Percentiles rank a stretch among this genome's conserved stretches.
Conservation (phyloP, 92 coral and sea anemone genomes). For the Blastomussa wellsi region DNA sequence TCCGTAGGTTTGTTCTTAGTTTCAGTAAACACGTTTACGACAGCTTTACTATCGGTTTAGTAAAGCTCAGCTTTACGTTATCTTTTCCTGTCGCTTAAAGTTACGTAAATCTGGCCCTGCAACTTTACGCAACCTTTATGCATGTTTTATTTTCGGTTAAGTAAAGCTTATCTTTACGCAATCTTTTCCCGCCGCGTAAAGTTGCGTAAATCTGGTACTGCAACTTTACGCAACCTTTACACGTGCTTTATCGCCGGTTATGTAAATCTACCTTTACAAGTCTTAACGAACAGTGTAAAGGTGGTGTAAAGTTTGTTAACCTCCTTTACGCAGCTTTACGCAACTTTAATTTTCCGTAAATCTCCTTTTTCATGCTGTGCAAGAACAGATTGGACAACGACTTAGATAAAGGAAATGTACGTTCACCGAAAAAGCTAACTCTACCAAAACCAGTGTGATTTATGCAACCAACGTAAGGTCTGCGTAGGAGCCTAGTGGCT, state of each 20-base stretch:
- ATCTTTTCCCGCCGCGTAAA: neutral
- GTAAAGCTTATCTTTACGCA: neutral
- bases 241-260: neutral
- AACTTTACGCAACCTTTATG: neutral
- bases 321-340: neutral
- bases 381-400: too few species aligned
- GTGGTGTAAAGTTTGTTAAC: neutral
- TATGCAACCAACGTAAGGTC: too few species aligned
- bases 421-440: too few species aligned
- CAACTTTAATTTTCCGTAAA: neutral
- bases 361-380: neutral
- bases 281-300: neutral
- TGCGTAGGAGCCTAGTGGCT: too few species aligned
- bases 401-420: too few species aligned
- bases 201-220: neutral
- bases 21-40: conserved; percentile 5
- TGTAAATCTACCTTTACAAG: neutral
- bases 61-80: neutral
- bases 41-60: neutral
- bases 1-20: too few species aligned
- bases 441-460: too few species aligned
- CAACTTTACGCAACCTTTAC: neutral
- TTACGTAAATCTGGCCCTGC: neutral
- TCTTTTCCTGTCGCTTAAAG: neutral
- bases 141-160: neutral